Percentiles rank a stretch among this genome's conserved stretches.
These are phyloP conservation scores for Malthinus seriepunctatus DNA, from an alignment of 2,888 invertebrate genomes.

Conservation along the genomic window DNA sequence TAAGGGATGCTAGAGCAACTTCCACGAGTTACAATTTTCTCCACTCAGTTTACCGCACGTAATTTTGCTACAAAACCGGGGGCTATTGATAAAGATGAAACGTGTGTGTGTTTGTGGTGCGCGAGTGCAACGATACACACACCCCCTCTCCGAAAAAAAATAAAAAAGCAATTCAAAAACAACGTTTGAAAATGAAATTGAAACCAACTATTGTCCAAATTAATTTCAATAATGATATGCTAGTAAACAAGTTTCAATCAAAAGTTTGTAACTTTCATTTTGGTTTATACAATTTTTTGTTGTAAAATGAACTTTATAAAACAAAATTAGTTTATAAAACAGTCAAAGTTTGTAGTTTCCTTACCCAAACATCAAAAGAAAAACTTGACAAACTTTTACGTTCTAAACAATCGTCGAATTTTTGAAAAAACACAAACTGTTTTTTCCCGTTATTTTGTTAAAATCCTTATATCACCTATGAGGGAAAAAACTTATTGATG, in stretches of 20 bases:
- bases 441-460: background rate
- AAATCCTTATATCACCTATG: background rate
- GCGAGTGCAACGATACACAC: background rate
- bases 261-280: constrained; percentile 2
- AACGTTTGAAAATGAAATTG: constrained; percentile 1
- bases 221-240: constrained; percentile 6
- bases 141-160: background rate
- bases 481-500: background rate
- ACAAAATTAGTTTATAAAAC: constrained; percentile 7
- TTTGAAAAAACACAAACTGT: background rate
- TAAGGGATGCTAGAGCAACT: constrained; percentile 42
- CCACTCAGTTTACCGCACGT: constrained; percentile 25
- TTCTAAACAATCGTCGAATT: constrained; percentile 9
- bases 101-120: background rate
- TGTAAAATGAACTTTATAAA: constrained; percentile 5
- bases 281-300: background rate
- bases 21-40: constrained; percentile 35
- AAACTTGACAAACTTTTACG: constrained; percentile 10
- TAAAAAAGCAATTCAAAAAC: background rate
- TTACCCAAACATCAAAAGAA: constrained; percentile 6
- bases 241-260: constrained; percentile 7
- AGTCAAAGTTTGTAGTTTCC: constrained; percentile 7
- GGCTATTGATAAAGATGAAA: background rate
- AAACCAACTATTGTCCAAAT: constrained; percentile 4
- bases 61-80: constrained; percentile 2